These are phyloP conservation scores for Ceraclea dissimilis DNA, from an alignment of 2,888 invertebrate genomes.

Conservation along the genomic window DNA sequence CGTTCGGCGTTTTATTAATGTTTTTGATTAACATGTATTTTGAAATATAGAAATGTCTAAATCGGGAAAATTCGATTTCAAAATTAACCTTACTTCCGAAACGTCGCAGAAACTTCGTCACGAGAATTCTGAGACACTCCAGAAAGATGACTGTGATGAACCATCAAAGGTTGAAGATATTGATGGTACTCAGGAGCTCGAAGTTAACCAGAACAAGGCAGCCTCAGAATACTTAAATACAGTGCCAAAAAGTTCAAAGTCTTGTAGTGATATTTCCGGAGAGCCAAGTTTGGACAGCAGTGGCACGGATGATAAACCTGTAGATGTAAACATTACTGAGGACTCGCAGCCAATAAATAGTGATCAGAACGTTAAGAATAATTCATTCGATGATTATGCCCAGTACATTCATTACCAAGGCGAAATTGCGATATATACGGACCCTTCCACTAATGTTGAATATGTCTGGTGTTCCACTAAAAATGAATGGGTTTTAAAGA, in stretches of 20 bases:
- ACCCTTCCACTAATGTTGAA: constrained; percentile 59
- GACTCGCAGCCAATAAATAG: neutral
- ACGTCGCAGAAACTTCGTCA: constrained; percentile 41
- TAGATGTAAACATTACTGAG: no score
- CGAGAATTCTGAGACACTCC: neutral
- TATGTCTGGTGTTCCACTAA: constrained; percentile 55
- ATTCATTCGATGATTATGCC: constrained; percentile 2
- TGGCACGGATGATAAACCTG: no score
- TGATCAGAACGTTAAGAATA: neutral
- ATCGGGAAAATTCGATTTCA: constrained; percentile 39
- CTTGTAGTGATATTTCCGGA: no score
- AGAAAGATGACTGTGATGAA: neutral
- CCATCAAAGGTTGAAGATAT: neutral
- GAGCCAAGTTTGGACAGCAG: no score
- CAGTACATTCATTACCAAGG: constrained; percentile 56
- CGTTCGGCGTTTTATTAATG: no score
- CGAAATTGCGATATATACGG: constrained; percentile 65
- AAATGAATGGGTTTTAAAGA: constrained; percentile 45
- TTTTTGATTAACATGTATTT: no score
- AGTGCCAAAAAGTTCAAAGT: no score
- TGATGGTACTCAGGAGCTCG: neutral
- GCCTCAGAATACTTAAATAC: no score
- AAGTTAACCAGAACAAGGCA: neutral
- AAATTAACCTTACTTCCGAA: constrained; percentile 44
- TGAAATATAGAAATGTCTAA: constrained; percentile 32